Evolutionary conservation across 2,797 vertebrate genomes (phyloP), one percentile per base, ranked within the genome.

Genomic region (Poecilia picta): DNA sequence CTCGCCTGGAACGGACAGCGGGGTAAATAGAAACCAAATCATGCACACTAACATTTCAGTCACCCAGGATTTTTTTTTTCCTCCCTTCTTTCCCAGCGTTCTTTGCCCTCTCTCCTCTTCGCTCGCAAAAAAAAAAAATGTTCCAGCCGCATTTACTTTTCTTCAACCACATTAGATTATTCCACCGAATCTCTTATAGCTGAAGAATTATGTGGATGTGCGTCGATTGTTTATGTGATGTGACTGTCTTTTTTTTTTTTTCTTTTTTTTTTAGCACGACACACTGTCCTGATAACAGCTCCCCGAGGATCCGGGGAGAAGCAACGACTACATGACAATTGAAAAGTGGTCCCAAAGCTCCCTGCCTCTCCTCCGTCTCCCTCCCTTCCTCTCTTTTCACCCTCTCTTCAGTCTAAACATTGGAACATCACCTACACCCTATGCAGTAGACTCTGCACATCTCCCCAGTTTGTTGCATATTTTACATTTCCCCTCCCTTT

Each of bases 21-120:
- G 89, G 87, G 93, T 90, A 93, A 93, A 94, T 90, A 93, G 87
- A 93, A 94, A 92, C 90, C 87, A 93, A 93, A 94, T 92, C 93
- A 93, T 91, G 93, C 92, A 92, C 86, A 87, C 88, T 92, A 93
- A 92, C 92, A 92, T 89, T 91, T 91, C 91, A 88, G 91, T 90
- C 91, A 88, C 87, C 81, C 82, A 91, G 89, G 83, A 93, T 89
- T 89, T 85, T 85, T 70, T 70, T 23, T 23, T 25, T 4, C 25
- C 41, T 25, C 16, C 16, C 7, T 5, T 41, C 23, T 36, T 68
- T 41, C 28, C 8, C 43, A 31, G 43, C 68, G 13, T 46, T 71
- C 43, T 46, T 81, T 81, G 80, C 87, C 78, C 76, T 82, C 85
- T 85, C 75, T 85, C 79, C 47, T 75, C 33, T 83, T 72, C 53